A percentile compares a stretch with the other conserved stretches of the same genome.
Conservation (phyloP, 2,888 invertebrate species). For the Lepidocyrtinus sp. region DNA sequence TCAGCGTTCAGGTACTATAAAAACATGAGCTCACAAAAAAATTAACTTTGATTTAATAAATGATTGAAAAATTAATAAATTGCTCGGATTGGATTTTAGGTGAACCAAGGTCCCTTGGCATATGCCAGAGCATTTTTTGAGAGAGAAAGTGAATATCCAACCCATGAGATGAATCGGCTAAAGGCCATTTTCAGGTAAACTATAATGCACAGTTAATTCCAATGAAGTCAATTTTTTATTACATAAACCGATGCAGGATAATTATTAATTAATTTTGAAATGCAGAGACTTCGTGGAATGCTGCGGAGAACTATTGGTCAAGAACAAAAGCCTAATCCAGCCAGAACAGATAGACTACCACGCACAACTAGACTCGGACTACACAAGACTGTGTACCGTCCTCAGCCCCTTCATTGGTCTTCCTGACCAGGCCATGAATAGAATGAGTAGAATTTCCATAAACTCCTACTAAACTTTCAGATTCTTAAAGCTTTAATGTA, state of each 20-base stretch:
- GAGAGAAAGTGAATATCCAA: constrained; percentile 68
- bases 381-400: constrained; percentile 65
- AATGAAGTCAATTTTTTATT: constrained; percentile 1
- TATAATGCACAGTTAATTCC: constrained; percentile 9
- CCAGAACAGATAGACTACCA: constrained; percentile 69
- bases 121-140: constrained; percentile 70
- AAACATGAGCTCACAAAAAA: no score
- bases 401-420: constrained; percentile 66
- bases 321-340: constrained; percentile 68
- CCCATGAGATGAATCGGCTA: constrained; percentile 66
- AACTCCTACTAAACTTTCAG: constrained; percentile 68
- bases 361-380: constrained; percentile 67
- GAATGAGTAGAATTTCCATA: constrained; percentile 70
- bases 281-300: constrained; percentile 70
- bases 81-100: constrained; percentile 49
- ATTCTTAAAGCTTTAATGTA: no score
- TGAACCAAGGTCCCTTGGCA: constrained; percentile 70
- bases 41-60: no score
- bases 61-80: no score
- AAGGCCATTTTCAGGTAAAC: constrained; percentile 69
- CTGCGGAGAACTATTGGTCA: constrained; percentile 69
- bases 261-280: constrained; percentile 22
- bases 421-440: constrained; percentile 65
- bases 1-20: constrained; percentile 69
- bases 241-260: not conserved